phyloP scores from a whole-genome alignment of 2,888 invertebrate genomes.

The Phalera bucephala region DNA sequence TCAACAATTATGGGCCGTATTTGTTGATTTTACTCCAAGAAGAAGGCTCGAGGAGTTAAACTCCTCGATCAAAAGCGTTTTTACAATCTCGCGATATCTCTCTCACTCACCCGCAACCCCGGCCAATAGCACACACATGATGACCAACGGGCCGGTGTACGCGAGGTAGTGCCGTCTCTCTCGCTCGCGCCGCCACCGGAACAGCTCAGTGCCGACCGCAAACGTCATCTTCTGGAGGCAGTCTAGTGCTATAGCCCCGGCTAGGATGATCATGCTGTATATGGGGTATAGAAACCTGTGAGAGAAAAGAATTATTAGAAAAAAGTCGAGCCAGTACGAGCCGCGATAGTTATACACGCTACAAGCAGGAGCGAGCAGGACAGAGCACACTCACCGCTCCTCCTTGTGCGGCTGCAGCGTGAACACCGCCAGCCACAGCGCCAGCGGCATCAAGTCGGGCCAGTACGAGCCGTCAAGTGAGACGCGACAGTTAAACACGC shows the following conservation, averaged over 20 bases:
- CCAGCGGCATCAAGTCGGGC: slow-evolving; percentile 90
- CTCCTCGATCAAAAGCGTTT: too few species aligned
- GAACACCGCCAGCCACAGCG: slow-evolving; percentile 95
- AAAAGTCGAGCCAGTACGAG: slow-evolving; percentile 90
- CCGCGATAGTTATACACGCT: slow-evolving; percentile 75
- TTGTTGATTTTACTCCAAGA: too few species aligned
- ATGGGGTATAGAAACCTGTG: slow-evolving; percentile 95
- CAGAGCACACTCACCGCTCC: slow-evolving; percentile 87
- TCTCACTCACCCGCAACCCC: slow-evolving; percentile 68
- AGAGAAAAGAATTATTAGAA: too few species aligned
- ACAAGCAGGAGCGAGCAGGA: slow-evolving; percentile 82
- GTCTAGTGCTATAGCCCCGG: slow-evolving; percentile 91
- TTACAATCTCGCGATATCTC: too few species aligned
- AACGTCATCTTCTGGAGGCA: slow-evolving; percentile 88
- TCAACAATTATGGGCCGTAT: too few species aligned
- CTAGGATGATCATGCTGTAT: slow-evolving; percentile 94
- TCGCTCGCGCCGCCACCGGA: slow-evolving; percentile 56
- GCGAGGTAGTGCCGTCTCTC: slow-evolving; percentile 87
- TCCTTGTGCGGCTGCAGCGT: slow-evolving; percentile 97
- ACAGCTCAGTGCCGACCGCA: slow-evolving; percentile 56
- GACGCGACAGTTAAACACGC: slow-evolving; percentile 77
- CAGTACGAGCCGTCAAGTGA: slow-evolving; percentile 88
- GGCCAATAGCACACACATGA: slow-evolving; percentile 83
- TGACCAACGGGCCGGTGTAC: slow-evolving; percentile 88
- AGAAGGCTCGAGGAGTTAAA: too few species aligned